Conservation (phyloP, 1,140 invertebrate species). For the Aphelenchoides avenae region DNA sequence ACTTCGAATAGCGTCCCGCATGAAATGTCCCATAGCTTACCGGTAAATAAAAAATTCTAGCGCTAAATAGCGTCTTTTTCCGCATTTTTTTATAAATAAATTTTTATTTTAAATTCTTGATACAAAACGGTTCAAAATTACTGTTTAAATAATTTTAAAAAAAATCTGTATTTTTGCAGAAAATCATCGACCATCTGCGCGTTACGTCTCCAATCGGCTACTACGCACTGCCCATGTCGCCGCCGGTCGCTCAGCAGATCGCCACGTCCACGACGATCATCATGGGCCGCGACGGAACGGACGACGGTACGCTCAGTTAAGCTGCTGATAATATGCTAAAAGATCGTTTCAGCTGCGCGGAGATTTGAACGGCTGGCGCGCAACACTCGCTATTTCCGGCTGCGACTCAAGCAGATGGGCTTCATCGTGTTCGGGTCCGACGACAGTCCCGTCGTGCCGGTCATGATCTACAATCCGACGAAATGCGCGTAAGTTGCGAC, state of each 20-base stretch:
- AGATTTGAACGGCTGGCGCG: slow-evolving; percentile 73
- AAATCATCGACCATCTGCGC: slow-evolving; percentile 75
- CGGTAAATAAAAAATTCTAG: no score
- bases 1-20: no score
- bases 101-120: no score
- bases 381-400: slow-evolving; percentile 82
- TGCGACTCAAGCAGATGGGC: slow-evolving; percentile 78
- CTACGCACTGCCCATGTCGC: slow-evolving; percentile 83
- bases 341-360: slow-evolving; percentile 68
- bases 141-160: no score
- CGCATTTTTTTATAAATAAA: no score
- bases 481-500: slow-evolving; percentile 68
- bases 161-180: no score
- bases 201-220: slow-evolving; percentile 76
- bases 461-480: slow-evolving; percentile 86
- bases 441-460: slow-evolving; percentile 91
- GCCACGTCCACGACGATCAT: slow-evolving; percentile 80
- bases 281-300: slow-evolving; percentile 75
- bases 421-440: slow-evolving; percentile 92
- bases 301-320: no score
- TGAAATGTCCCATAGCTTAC: no score
- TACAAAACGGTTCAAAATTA: no score
- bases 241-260: slow-evolving; percentile 84
- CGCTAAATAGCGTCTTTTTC: no score
- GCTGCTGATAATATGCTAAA: no score